Evolutionary conservation across 2,113 vertebrate species (phyloP).

Genomic region (Colaptes auratus): DNA sequence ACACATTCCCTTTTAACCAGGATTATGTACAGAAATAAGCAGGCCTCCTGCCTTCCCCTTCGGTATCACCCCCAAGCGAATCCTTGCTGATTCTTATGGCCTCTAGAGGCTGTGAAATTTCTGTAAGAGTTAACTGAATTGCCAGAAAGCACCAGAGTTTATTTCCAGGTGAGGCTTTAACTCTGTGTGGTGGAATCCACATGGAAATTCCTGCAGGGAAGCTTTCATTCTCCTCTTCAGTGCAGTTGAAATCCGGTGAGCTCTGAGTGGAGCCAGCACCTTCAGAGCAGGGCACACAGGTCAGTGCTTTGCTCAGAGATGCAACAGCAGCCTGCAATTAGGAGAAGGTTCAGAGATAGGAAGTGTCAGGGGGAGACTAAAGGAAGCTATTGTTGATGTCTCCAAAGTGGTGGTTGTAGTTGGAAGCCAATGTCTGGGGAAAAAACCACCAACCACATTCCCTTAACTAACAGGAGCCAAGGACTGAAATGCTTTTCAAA

Average conservation of each 20-base stretch:
- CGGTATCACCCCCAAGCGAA: not conserved
- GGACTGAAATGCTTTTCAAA: not conserved
- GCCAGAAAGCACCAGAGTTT: not conserved
- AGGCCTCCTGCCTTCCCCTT: not conserved
- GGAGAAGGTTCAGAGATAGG: not conserved
- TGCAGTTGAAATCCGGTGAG: not conserved
- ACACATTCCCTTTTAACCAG: not conserved
- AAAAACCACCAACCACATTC: not conserved
- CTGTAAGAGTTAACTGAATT: not conserved
- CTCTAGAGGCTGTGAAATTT: not conserved
- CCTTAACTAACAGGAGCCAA: not conserved
- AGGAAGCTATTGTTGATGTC: not conserved
- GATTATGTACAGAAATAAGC: not conserved
- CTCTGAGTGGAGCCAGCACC: not conserved
- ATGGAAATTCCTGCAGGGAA: not conserved
- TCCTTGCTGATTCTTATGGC: not conserved
- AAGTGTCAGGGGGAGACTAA: not conserved
- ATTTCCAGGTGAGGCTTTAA: not conserved
- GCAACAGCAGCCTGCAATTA: not conserved
- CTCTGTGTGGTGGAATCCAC: not conserved
- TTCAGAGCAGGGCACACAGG: not conserved
- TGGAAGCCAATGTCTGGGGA: not conserved
- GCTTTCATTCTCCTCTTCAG: not conserved
- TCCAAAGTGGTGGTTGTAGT: not conserved
- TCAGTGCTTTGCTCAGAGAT: not conserved